Percentiles rank a stretch among this genome's conserved stretches.
Evolutionary conservation across 2,797 vertebrate species (phyloP).

Genomic region (Chloroceryle inda): DNA sequence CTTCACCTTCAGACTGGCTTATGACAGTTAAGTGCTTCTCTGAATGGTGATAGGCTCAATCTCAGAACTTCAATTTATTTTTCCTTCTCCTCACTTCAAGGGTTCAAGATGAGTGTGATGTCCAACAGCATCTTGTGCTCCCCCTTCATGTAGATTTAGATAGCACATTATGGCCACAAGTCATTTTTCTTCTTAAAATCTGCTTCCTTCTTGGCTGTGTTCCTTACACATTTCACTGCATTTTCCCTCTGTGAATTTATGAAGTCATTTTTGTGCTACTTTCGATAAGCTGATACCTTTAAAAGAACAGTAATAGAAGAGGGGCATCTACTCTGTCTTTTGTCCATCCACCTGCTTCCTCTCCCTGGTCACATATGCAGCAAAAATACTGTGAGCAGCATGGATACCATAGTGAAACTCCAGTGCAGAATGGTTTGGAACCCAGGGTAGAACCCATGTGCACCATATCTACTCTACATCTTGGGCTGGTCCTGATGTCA

Average conservation of each 20-base stretch:
- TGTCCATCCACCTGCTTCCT: not conserved
- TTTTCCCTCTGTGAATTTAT: not conserved
- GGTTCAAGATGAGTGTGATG: not conserved
- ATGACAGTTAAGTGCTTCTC: not conserved
- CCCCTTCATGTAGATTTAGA: not conserved
- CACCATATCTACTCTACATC: not conserved
- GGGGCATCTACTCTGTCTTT: not conserved
- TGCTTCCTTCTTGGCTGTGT: not conserved
- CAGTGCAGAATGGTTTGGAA: not conserved
- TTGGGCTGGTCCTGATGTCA: not conserved
- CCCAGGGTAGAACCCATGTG: not conserved
- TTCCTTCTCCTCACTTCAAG: not conserved
- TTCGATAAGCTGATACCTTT: not conserved
- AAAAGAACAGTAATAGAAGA: not conserved
- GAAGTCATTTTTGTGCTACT: not conserved
- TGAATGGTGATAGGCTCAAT: not conserved
- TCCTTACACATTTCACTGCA: not conserved
- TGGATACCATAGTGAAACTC: not conserved
- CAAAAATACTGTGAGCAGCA: not conserved
- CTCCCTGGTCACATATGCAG: not conserved
- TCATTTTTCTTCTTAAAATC: not conserved
- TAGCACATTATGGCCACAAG: not conserved
- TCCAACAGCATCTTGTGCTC: not conserved
- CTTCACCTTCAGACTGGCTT: not conserved
- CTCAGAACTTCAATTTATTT: not conserved